These are phyloP conservation scores for Gobiocypris rarus DNA, from an alignment of 2,113 vertebrate genomes.

Conservation along the genomic window DNA sequence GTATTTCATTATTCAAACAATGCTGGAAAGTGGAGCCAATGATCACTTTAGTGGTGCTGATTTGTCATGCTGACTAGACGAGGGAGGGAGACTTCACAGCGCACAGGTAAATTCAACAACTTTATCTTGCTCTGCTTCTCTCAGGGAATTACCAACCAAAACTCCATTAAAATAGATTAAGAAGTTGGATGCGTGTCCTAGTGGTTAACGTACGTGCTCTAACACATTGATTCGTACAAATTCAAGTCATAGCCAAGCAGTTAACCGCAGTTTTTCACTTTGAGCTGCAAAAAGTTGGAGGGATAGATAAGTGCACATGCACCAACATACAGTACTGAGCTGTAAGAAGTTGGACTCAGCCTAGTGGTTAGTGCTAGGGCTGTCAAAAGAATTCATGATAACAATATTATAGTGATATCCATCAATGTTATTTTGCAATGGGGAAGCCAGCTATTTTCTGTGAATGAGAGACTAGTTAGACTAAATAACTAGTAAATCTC, in stretches of 20 bases:
- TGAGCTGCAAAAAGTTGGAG: neutral
- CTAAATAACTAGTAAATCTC: neutral
- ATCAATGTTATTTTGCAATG: neutral
- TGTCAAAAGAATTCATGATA: neutral
- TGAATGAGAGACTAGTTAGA: neutral
- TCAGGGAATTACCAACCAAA: conserved; percentile 11
- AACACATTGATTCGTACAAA: neutral
- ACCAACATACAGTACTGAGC: neutral
- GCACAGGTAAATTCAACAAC: conserved; percentile 21
- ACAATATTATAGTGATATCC: neutral
- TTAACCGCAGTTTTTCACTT: neutral
- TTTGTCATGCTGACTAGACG: conserved; percentile 19
- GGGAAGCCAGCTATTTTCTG: neutral
- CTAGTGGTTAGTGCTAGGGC: neutral
- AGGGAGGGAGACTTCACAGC: conserved; percentile 5
- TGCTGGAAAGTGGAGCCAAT: conserved; percentile 22
- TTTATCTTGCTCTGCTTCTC: conserved; percentile 12
- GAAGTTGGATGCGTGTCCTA: neutral
- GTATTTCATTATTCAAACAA: conserved; percentile 73
- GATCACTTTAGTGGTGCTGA: conserved; percentile 23
- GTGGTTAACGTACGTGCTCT: neutral
- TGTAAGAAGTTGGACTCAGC: neutral
- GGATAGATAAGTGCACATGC: neutral
- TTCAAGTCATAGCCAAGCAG: neutral
- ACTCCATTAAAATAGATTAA: conserved; percentile 5